A percentile compares a stretch with the other conserved stretches of the same genome.
These are phyloP conservation scores for Macrosoma leucophasiata DNA, from an alignment of 2,888 invertebrate species.

Conservation along the genomic window DNA sequence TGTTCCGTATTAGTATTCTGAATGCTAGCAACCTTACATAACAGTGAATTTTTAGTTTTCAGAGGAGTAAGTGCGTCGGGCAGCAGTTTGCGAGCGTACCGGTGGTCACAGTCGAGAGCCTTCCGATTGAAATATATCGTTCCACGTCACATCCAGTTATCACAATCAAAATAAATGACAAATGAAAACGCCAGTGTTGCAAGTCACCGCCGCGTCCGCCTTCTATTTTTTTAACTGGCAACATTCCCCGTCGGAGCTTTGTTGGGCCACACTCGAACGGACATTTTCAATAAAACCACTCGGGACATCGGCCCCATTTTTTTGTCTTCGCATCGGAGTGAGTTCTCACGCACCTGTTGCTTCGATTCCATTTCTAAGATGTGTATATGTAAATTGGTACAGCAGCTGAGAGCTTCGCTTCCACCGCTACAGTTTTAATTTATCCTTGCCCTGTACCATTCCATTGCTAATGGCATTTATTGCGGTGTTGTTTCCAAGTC, in stretches of 20 bases:
- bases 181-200: conserved; percentile 68
- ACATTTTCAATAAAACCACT: conserved; percentile 66
- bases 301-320: conserved; percentile 49
- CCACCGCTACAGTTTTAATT: too few relatives aligned
- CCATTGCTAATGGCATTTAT: too few relatives aligned
- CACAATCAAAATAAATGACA: conserved; percentile 77
- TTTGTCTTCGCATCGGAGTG: conserved; percentile 40
- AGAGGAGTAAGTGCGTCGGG: conserved; percentile 5
- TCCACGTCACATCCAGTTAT: conserved; percentile 55
- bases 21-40: too few relatives aligned
- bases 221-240: conserved; percentile 54
- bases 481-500: too few relatives aligned
- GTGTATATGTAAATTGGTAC: conserved; percentile 24
- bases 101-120: conserved; percentile 24
- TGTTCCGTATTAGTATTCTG: too few relatives aligned
- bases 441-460: too few relatives aligned
- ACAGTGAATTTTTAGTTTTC: too few relatives aligned
- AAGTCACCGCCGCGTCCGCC: conserved; percentile 59
- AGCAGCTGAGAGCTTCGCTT: too few relatives aligned
- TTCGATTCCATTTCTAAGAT: conserved; percentile 29
- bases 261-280: conserved; percentile 55
- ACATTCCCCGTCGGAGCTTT: conserved; percentile 58
- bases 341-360: conserved; percentile 69
- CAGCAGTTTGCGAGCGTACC: conserved; percentile 14
- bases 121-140: conserved; percentile 48